Base-by-base conservation (phyloP, 2,797 vertebrate species). In the Trachurus trachurus region DNA sequence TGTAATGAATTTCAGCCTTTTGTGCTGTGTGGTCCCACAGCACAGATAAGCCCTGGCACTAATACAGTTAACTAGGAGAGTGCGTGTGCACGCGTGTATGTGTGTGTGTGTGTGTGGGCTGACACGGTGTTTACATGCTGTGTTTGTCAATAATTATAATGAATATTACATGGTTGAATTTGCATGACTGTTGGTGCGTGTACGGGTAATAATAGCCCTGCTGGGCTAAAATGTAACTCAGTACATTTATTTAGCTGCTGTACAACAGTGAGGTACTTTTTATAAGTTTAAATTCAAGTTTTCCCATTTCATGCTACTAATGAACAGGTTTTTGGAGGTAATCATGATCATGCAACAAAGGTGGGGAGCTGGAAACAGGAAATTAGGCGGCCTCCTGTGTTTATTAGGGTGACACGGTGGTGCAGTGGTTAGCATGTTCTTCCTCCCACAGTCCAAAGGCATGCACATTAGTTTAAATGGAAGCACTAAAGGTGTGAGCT, bases 1-100 rank as follows among this genome's bases (percentile, higher is more conserved):
- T 83, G 81, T 91, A 90, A 94, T 92, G 89, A 83, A 91, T 92
- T 93, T 94, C 91, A 93, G 76, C 75, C 88, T 74, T 92, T 88
- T 88, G 81, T 86, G 80, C 58, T 74, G 88, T 84, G 88, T 87
- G 85, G 83, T 90, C 86, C 84, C 71, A 61, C 74, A 53, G 76
- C 81, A 81, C 79, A n/a, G 87, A 86, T 87, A 87, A 89, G 78
- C 81, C 56, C 42, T 81, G 64, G 69, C 80, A 80, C 66, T 83
- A 87, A 90, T 83, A 75, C 80, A 79, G 67, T 89, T 84, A 81
- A 83, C 78, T 71, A 70, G 66, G 63, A 73, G 58, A 19, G 29
- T 31, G 75, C 15, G 39, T 47, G 58, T 60, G 45, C 26, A 29
- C 10, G 49, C 17, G 76, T 53, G 66, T 49, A 66, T 37, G 68